Conservation (phyloP, 2,113 vertebrate genomes). For the Orycteropus afer region DNA sequence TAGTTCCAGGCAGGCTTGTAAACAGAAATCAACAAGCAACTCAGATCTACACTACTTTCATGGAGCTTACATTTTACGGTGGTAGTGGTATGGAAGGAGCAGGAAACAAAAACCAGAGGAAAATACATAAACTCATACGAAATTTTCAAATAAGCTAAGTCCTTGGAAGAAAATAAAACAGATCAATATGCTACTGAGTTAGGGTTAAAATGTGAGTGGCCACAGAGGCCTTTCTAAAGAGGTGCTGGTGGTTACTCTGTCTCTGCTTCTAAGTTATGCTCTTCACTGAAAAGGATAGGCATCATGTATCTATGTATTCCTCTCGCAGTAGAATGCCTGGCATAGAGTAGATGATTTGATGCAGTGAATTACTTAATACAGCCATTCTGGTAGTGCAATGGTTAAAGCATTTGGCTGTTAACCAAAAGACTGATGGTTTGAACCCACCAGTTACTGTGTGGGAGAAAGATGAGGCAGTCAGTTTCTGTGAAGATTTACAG, state of each 20-base stretch:
- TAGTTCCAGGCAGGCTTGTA: background rate
- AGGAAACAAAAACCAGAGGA: background rate
- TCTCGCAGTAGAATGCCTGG: background rate
- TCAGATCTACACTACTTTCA: background rate
- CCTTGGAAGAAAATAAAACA: background rate
- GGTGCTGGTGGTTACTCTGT: background rate
- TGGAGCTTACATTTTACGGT: background rate
- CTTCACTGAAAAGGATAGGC: background rate
- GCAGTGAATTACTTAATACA: no score
- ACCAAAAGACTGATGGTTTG: no score
- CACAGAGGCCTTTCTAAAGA: background rate
- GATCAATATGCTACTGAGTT: background rate
- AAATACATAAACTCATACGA: background rate
- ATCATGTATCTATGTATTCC: background rate
- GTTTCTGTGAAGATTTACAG: no score
- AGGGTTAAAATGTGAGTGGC: fast-evolving
- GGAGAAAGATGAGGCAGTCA: no score
- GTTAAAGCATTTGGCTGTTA: no score
- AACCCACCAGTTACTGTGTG: no score
- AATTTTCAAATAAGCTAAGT: background rate
- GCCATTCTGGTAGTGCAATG: no score
- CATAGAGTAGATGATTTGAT: background rate
- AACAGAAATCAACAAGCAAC: background rate
- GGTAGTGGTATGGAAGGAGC: background rate
- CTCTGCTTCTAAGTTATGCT: background rate